These are phyloP conservation scores for Andinoacara biseriatus DNA, from an alignment of 2,113 vertebrate species.

Conservation along the genomic window DNA sequence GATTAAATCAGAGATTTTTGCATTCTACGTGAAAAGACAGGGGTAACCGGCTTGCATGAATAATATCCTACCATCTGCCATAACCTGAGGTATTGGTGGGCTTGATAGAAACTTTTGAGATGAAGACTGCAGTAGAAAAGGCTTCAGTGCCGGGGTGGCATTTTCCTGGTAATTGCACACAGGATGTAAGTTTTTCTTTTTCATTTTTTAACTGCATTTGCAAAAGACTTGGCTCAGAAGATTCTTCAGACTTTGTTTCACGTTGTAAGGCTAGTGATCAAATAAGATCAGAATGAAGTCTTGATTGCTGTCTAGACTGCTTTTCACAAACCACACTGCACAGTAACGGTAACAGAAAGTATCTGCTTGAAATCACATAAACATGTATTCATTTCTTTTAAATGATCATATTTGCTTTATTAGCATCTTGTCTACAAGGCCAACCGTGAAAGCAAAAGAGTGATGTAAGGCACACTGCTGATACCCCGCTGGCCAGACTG, in stretches of 20 bases:
- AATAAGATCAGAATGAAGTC: background rate
- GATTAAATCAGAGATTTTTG: background rate
- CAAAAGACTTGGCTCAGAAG: background rate
- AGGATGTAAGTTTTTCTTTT: background rate
- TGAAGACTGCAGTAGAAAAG: background rate
- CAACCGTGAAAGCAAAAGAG: background rate
- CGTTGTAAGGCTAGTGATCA: background rate
- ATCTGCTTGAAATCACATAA: background rate
- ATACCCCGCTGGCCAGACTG: background rate
- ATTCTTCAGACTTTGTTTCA: background rate
- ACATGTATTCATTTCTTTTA: background rate
- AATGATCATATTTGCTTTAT: conserved; percentile 2
- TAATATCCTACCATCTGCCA: background rate
- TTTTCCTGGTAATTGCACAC: background rate
- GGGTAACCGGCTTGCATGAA: background rate
- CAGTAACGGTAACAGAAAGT: background rate
- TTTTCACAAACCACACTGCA: background rate
- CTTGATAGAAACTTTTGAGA: background rate
- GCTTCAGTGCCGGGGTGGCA: background rate
- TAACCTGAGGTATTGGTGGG: background rate
- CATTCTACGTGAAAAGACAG: background rate
- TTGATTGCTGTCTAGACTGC: background rate
- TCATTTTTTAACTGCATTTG: background rate
- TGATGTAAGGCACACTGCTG: background rate
- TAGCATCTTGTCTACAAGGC: background rate